phyloP scores from a whole-genome alignment of 1,140 invertebrate genomes.

The Linepithema humile region DNA sequence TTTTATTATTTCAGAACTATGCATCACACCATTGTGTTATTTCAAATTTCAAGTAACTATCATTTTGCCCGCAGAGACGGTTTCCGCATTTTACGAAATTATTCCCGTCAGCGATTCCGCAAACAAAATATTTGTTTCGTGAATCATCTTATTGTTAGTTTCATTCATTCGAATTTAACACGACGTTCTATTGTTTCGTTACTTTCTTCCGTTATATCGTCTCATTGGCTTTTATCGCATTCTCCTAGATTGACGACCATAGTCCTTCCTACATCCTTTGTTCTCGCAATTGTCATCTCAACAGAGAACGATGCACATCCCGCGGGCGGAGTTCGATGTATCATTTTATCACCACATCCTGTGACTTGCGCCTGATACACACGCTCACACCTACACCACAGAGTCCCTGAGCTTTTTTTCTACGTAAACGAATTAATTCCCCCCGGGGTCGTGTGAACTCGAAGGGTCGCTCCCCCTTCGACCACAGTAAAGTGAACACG shows the following conservation, averaged over 20 bases:
- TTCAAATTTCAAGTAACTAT: no score
- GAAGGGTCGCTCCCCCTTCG: slow-evolving; percentile 51
- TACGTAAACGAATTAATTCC: slow-evolving; percentile 66
- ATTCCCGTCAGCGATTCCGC: background rate
- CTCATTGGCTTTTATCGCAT: background rate
- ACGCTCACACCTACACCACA: background rate
- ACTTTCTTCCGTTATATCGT: background rate
- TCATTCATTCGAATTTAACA: no score
- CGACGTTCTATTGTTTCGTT: no score
- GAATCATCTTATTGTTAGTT: background rate
- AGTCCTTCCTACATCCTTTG: slow-evolving; percentile 10
- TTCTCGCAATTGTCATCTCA: background rate
- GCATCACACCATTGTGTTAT: no score
- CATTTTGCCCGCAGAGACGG: background rate
- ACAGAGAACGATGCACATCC: slow-evolving; percentile 37
- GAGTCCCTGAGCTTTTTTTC: slow-evolving; percentile 43
- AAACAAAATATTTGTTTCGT: background rate
- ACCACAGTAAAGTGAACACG: background rate
- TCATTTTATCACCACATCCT: slow-evolving; percentile 66
- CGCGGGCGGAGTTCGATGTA: slow-evolving; percentile 34
- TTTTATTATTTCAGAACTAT: no score
- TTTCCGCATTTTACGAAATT: background rate
- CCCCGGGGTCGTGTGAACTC: background rate
- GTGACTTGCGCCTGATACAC: slow-evolving; percentile 34
- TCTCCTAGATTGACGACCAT: background rate